Evolutionary conservation across 2,113 vertebrate genomes (phyloP), one percentile per base, ranked within the genome.

Genomic region (Isichthys henryi): DNA sequence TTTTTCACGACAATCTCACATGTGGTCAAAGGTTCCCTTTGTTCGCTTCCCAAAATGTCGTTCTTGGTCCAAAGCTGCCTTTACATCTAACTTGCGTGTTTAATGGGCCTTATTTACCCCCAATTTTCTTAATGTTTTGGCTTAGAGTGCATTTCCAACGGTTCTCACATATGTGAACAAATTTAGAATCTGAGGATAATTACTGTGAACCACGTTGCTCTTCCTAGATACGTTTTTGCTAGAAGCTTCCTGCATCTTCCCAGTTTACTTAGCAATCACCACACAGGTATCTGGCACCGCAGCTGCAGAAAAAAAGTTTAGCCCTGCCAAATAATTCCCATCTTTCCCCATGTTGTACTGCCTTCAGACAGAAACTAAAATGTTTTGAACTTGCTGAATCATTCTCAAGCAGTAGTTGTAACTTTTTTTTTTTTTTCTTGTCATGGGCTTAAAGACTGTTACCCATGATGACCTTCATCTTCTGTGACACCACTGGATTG

Each of bases 1-100:
- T 87, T 87, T 87, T 53, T 35, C 84, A 52, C 83, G 90, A 91
- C 92, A 91, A 93, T 90, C 92, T 93, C 93, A 90, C 88, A 92
- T 91, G 92, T 45, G 92, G 93, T 93, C 91, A 91, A 93, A 92
- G 89, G 85, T 91, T 90, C 92, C 92, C 93, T 92, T 82, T 91
- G 88, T 88, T 56, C 91, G 87, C 62, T 92, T 92, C 91, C 88
- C 50, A 35, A 84, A 48, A 84, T n/a, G 39, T 48, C 82, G 11
- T 48, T 48, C 43, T 48, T n/a, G 21, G 89, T 56, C 39, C 10
- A 70, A 80, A 80, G 90, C 83, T 90, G 88, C 84, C 52, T 91
- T 80, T 74, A 58, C 89, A 39, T 87, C 43, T 56, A 87, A 87
- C 88, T 90, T 88, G 90, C 39, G 19, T 88, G 91, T 90, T 83